These are phyloP conservation scores for Sigmodon hispidus DNA, from an alignment of 2,113 vertebrate genomes.

Conservation along the genomic window DNA sequence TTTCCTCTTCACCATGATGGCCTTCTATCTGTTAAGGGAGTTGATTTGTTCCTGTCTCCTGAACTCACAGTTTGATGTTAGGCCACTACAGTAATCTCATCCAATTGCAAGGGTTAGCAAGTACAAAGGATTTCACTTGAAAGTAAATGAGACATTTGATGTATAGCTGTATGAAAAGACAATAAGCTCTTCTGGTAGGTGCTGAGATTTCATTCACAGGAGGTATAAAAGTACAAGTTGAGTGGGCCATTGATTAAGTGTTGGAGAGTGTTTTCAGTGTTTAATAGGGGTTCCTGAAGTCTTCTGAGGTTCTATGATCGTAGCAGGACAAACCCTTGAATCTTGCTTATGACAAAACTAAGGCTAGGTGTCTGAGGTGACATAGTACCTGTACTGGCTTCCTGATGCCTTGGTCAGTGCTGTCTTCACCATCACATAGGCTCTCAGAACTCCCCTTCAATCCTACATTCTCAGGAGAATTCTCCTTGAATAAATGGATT, in stretches of 20 bases:
- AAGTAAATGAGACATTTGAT: neutral
- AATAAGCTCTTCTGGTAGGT: neutral
- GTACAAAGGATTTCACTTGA: neutral
- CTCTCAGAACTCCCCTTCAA: neutral
- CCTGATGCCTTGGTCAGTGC: neutral
- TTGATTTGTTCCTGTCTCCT: neutral
- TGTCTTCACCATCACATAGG: neutral
- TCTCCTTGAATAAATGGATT: conserved; percentile 25
- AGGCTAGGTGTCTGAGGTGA: neutral
- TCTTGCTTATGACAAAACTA: neutral
- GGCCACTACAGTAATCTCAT: neutral
- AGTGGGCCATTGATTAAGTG: neutral
- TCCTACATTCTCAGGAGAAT: neutral
- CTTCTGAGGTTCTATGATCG: neutral
- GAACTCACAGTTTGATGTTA: neutral
- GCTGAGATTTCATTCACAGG: neutral
- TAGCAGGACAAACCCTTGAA: neutral
- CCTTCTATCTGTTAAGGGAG: neutral
- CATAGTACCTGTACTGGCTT: neutral
- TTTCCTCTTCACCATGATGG: neutral
- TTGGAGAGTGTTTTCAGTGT: neutral
- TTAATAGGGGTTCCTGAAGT: neutral
- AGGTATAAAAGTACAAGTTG: neutral
- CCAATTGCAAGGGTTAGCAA: neutral
- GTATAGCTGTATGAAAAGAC: neutral